Evolutionary conservation across 1,140 invertebrate genomes (phyloP).

Genomic region (Magallana angulata): DNA sequence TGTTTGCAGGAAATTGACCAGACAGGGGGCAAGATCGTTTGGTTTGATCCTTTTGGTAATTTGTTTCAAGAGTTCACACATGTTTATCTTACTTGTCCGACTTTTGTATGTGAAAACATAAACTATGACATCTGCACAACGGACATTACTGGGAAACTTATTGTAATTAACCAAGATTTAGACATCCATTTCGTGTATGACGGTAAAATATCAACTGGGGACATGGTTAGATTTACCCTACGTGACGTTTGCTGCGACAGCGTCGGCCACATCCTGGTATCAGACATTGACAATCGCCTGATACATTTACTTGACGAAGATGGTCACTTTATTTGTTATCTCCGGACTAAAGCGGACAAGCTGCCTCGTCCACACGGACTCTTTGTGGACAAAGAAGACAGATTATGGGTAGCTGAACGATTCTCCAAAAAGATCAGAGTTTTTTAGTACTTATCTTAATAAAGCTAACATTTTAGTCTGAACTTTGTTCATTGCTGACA

Average conservation of each 20-base stretch:
- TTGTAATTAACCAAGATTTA: background rate
- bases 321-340: conserved; percentile 4
- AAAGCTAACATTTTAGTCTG: too few species aligned
- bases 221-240: background rate
- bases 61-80: background rate
- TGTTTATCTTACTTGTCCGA: background rate
- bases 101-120: conserved; percentile 5
- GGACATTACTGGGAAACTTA: background rate
- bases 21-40: background rate
- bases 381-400: background rate
- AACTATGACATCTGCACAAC: conserved; percentile 13
- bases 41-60: background rate
- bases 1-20: background rate
- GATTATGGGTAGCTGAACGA: conserved; percentile 21
- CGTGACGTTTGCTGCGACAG: conserved; percentile 37
- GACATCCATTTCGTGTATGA: conserved; percentile 3
- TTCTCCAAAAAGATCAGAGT: conserved; percentile 14
- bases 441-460: background rate
- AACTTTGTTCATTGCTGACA: too few species aligned
- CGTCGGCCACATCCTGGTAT: conserved; percentile 2
- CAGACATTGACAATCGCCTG: background rate
- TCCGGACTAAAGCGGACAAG: background rate
- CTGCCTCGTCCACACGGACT: background rate
- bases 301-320: conserved; percentile 15
- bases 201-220: background rate